Base-by-base conservation (phyloP, 1,140 invertebrate genomes). In the Platyscapa corneri region DNA sequence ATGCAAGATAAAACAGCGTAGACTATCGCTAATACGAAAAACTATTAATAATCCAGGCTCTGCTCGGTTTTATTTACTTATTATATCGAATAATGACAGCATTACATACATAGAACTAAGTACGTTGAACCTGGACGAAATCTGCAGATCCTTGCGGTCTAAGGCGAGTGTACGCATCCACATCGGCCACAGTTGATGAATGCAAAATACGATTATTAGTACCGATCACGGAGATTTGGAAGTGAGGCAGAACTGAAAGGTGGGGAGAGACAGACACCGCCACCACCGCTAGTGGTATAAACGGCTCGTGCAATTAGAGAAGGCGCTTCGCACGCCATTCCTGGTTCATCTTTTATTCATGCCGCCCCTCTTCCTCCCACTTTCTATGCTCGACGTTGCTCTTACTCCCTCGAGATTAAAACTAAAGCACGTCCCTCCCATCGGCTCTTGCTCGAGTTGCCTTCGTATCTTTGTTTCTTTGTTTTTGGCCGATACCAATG, bases 271-370 rank as follows among this genome's bases (percentile, higher is more conserved):
- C 39, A 8, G 72, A 46, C 39, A 6, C 49, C 56, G 18, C n/a
- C 16, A 30, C 74, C 74, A 30, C 60, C 23, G 60, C 23, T 34
- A 76, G 65, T 42, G 83, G 88, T 84, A 89, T 91, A 91, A 92
- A 92, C 92, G 90, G 91, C 91, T 91, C 89, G 90, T 89, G 90
- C 92, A 92, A 92, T 93, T 92, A 93, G 90, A 90, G 87, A 92
- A 91, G 91, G 89, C 90, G 90, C 90, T 91, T 92, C 89, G 89
- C 89, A 89, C 89, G 88, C 86, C 87, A 88, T 89, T 89, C 87
- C 82, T 87, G 88, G 86, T 89, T 92, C 91, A 92, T 92, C 89
- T 92, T 92, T 93, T 93, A 93, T 93, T 93, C 92, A 93, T 92
- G 87, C 83, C 72, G 14, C 60, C 65, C 30, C 20, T 20, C 49